phyloP scores from a whole-genome alignment of 1,140 invertebrate genomes.

The Musca vetustissima region DNA sequence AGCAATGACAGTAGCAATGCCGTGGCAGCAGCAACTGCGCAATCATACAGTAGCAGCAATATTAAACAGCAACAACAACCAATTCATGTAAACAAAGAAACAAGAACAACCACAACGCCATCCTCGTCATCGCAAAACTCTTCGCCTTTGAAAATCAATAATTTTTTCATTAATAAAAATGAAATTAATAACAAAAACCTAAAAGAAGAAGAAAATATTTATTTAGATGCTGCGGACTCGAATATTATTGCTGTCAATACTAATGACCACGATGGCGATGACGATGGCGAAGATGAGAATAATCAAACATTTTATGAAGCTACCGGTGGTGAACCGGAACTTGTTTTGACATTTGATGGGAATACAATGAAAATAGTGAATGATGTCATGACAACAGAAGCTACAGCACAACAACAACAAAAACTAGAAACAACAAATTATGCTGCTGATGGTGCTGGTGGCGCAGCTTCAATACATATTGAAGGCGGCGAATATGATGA shows the following conservation, averaged over 20 bases:
- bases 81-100: constrained; percentile 9
- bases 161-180: too few species aligned
- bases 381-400: neutral
- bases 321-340: constrained; percentile 31
- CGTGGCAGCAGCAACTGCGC: too few species aligned
- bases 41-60: neutral
- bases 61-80: constrained; percentile 1
- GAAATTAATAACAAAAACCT: too few species aligned
- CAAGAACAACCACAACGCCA: too few species aligned
- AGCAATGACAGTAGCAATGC: neutral
- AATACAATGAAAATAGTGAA: constrained; percentile 35
- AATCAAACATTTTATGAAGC: constrained; percentile 30
- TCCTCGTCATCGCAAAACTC: neutral
- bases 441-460: too few species aligned
- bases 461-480: too few species aligned
- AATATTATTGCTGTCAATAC: neutral
- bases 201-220: neutral
- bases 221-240: neutral
- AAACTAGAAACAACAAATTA: too few species aligned
- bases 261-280: constrained; percentile 35
- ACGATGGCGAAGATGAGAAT: constrained; percentile 36
- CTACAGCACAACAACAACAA: too few species aligned
- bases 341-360: constrained; percentile 44
- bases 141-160: neutral
- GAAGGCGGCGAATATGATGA: too few species aligned